Conservation (phyloP, 2,113 vertebrate genomes). For the Mormyrus iriodes region DNA sequence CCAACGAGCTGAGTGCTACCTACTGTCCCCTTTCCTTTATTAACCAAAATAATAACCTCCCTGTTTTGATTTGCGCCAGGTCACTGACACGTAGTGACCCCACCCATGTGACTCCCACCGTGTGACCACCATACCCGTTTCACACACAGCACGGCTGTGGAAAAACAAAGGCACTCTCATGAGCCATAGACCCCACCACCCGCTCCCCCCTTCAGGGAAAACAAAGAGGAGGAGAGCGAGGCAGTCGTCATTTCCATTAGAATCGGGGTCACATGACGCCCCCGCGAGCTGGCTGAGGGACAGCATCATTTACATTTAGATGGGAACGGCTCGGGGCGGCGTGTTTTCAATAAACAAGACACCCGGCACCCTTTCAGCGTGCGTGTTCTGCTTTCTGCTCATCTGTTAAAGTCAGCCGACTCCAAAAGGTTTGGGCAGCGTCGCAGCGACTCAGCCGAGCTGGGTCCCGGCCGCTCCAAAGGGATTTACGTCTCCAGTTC, state of each 20-base stretch:
- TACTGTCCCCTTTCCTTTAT: not conserved
- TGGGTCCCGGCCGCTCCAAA: not conserved
- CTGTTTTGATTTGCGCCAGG: no score
- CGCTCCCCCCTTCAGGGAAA: not conserved
- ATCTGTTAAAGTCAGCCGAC: not conserved
- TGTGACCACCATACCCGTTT: not conserved
- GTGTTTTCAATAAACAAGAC: not conserved
- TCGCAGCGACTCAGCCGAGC: not conserved
- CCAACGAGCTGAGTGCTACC: not conserved
- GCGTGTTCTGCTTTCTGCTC: not conserved
- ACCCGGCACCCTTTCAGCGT: not conserved
- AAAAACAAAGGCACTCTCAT: not conserved
- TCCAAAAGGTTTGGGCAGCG: not conserved
- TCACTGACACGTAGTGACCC: no score
- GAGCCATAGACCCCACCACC: not conserved
- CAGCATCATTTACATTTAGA: slow-evolving; percentile 58
- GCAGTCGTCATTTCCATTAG: not conserved
- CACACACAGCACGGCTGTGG: not conserved
- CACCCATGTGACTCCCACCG: not conserved
- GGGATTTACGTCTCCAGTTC: not conserved
- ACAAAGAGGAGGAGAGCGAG: not conserved
- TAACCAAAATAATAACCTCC: not conserved
- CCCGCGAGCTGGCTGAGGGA: slow-evolving; percentile 1
- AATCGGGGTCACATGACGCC: not conserved
- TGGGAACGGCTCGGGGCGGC: slow-evolving; percentile 12